phyloP scores from a whole-genome alignment of 2,888 invertebrate species.

The Torymus aiolomorphi region DNA sequence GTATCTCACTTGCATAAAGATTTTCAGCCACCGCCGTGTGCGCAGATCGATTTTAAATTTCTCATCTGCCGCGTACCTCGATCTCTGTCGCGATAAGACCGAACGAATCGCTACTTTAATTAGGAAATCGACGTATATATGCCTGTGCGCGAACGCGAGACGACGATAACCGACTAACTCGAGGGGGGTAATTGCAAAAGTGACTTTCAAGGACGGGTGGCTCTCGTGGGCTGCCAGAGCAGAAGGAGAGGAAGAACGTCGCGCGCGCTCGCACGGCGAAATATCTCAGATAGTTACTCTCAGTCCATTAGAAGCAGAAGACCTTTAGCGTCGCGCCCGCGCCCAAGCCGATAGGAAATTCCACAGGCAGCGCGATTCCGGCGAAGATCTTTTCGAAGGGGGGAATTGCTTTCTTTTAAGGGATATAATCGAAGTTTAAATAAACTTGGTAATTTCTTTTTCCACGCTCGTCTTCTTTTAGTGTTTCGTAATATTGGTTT shows the following conservation, averaged over 20 bases:
- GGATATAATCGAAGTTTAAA: constrained; percentile 40
- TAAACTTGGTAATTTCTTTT: constrained; percentile 35
- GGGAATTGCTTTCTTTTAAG: constrained; percentile 34
- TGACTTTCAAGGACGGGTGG: constrained; percentile 51
- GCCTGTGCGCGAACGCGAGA: background rate
- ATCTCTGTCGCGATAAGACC: constrained; percentile 24
- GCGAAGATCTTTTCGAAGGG: constrained; percentile 24
- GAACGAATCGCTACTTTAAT: constrained; percentile 42
- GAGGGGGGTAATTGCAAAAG: constrained; percentile 51
- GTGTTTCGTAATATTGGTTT: background rate
- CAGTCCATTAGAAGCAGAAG: constrained; percentile 74
- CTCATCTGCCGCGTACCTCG: background rate
- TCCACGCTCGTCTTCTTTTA: background rate
- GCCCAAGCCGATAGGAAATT: constrained; percentile 66
- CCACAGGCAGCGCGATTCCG: constrained; percentile 60
- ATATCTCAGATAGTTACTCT: constrained; percentile 70
- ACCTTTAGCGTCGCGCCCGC: constrained; percentile 69
- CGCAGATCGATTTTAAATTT: constrained; percentile 32
- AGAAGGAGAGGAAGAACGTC: constrained; percentile 37
- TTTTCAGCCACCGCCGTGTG: no score
- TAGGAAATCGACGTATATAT: constrained; percentile 47
- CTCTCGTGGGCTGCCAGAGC: constrained; percentile 5
- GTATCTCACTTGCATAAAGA: no score
- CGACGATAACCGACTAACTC: constrained; percentile 43
- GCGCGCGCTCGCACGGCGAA: constrained; percentile 63